Evolutionary conservation across 2,797 vertebrate species (phyloP), one percentile per base, ranked within the genome.

Genomic region (Siniperca obscura): DNA sequence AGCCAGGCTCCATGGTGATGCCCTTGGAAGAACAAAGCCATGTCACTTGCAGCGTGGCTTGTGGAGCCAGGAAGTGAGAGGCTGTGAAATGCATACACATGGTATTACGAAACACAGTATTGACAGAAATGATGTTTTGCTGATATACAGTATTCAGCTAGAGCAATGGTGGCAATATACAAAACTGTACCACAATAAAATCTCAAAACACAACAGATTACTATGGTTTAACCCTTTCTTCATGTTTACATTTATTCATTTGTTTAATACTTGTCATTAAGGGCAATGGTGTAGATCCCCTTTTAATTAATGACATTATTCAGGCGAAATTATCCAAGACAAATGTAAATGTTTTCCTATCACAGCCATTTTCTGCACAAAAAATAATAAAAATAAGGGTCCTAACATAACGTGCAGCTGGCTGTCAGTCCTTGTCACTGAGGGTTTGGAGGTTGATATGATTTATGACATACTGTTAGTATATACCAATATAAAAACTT

Each of bases 1-100:
- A 82, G 74, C 57, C 57, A 21, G 57, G 48, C 76, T 90, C 86
- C n/a, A 56, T 56, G 71, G 78, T 70, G 81, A 91, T 83, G 83
- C 81, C 91, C 86, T 90, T 93, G 83, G 83, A 86, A 82, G 50
- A 81, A 65, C 81, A 74, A 44, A 60, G 77, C 57, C 36, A 52
- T 84, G 84, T 70, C 70, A 72, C 73, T 71, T 53, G 68, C 52
- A 59, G 40, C 4, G 5, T 22, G 66, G 61, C 19, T 69, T 66
- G 59, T 60, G 62, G 67, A 71, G 34, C 2, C 60, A 36, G 6
- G 25, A 74, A 67, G 52, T 44, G 36, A 60, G 70, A 76, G 56
- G 27, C 50, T 88, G 76, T 27, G 12, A 83, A 78, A 72, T 48
- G 21, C 19, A 70, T 25, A 73, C 36, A 40, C 14, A 48, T 9